Evolutionary conservation across 1,140 invertebrate genomes (phyloP).

Genomic region (Choristoneura fumiferana): DNA sequence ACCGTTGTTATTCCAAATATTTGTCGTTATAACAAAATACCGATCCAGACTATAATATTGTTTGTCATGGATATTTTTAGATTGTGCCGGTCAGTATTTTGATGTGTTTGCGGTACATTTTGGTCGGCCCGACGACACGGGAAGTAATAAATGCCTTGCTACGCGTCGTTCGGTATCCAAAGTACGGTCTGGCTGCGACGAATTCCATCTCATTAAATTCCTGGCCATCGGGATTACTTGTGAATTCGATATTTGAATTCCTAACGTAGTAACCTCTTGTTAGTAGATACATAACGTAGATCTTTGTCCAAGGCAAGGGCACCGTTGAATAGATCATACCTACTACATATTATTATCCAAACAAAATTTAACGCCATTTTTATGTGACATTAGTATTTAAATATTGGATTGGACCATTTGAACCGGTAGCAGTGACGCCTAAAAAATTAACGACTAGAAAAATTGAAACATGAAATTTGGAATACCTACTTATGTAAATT

Average conservation of each 20-base stretch:
- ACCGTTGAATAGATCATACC: no score
- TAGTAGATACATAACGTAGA: not conserved
- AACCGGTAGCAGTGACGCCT: no score
- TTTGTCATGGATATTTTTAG: conserved; percentile 47
- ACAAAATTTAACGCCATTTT: no score
- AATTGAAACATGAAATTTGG: no score
- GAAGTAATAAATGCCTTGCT: conserved; percentile 58
- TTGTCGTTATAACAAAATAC: conserved; percentile 21
- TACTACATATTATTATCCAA: no score
- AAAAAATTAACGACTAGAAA: no score
- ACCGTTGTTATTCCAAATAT: conserved; percentile 8
- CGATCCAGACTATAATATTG: conserved; percentile 26
- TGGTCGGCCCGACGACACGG: conserved; percentile 51
- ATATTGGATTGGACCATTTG: no score
- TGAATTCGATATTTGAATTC: conserved; percentile 23
- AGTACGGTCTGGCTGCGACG: conserved; percentile 30
- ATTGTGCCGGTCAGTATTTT: conserved; percentile 49
- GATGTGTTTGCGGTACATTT: conserved; percentile 52
- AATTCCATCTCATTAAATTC: conserved; percentile 36
- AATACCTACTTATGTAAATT: no score
- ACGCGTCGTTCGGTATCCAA: conserved; percentile 27
- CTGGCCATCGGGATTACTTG: conserved; percentile 25
- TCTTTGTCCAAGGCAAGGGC: not conserved
- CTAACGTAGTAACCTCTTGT: conserved; percentile 6
- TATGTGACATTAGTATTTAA: no score